A percentile compares a stretch with the other conserved stretches of the same genome.
phyloP scores from a whole-genome alignment of 2,113 vertebrate species.

The Sapajus apella region DNA sequence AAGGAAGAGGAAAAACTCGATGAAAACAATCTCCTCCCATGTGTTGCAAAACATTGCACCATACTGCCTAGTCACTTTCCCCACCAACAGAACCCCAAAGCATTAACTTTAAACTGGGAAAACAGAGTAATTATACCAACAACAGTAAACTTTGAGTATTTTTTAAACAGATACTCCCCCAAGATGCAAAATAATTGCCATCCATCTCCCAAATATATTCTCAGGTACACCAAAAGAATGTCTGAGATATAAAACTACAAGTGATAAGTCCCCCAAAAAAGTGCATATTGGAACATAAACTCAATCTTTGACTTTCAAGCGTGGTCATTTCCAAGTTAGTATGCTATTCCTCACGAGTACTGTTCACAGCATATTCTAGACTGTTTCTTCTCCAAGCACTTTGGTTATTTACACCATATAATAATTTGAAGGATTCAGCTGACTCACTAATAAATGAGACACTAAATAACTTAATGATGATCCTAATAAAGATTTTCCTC shows the following conservation, averaged over 20 bases:
- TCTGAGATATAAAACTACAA: neutral
- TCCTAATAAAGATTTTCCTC: constrained; percentile 10
- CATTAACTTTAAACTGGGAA: neutral
- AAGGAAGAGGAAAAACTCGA: neutral
- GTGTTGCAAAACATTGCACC: neutral
- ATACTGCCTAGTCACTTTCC: neutral
- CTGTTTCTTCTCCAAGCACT: constrained; percentile 11
- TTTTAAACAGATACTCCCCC: neutral
- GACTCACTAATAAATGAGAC: constrained; percentile 27
- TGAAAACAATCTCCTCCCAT: neutral
- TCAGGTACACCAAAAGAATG: neutral
- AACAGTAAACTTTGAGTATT: neutral
- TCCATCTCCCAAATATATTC: constrained; percentile 3
- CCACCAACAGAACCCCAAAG: neutral
- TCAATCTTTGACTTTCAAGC: neutral
- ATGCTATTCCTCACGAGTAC: neutral
- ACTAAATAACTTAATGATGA: constrained; percentile 42
- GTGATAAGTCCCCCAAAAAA: neutral
- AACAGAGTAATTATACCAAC: neutral
- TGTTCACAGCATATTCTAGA: neutral
- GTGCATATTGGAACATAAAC: neutral
- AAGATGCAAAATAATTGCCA: constrained; percentile 12
- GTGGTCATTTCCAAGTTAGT: neutral
- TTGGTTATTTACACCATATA: constrained; percentile 18
- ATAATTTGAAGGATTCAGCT: neutral